Evolutionary conservation across 2,797 vertebrate genomes (phyloP).

Genomic region (Tympanoctomys barrerae): DNA sequence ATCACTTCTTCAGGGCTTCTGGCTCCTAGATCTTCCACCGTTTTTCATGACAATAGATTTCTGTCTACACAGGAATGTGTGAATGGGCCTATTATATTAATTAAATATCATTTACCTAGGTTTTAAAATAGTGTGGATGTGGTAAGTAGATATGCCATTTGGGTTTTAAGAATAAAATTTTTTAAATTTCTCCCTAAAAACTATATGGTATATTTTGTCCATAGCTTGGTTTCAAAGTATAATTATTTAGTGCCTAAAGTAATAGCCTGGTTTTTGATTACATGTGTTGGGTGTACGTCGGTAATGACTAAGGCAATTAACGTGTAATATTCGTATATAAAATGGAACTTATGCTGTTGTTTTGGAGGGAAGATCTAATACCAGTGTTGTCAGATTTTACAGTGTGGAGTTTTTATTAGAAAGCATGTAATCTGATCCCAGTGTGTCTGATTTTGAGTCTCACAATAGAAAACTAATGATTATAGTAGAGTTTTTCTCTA

Average conservation of each 20-base stretch:
- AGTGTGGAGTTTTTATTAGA: conserved; percentile 66
- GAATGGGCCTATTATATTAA: not conserved
- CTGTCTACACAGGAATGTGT: not conserved
- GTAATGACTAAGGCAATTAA: conserved; percentile 65
- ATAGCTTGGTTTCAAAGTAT: conserved; percentile 50
- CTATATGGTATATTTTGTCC: conserved; percentile 1
- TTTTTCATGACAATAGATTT: not conserved
- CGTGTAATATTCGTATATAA: conserved; percentile 29
- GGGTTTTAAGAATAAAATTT: conserved; percentile 66
- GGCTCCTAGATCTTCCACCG: not conserved
- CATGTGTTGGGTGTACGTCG: conserved; percentile 41
- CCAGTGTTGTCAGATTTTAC: conserved; percentile 46
- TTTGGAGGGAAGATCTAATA: conserved; percentile 47
- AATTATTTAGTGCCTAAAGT: conserved; percentile 57
- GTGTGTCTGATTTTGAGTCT: conserved; percentile 70
- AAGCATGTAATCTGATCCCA: conserved; percentile 60
- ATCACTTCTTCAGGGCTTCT: not conserved
- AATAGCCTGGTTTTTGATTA: conserved; percentile 66
- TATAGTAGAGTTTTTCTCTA: conserved; percentile 66
- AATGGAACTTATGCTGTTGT: conserved; percentile 26
- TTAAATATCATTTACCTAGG: not conserved
- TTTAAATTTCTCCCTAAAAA: conserved; percentile 44
- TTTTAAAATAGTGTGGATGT: conserved; percentile 20
- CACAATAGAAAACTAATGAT: conserved; percentile 71
- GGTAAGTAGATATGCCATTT: not conserved